Percentiles rank a stretch among this genome's conserved stretches.
Conservation (phyloP, 1,140 invertebrate species). For the Pogonomyrmex californicus region DNA sequence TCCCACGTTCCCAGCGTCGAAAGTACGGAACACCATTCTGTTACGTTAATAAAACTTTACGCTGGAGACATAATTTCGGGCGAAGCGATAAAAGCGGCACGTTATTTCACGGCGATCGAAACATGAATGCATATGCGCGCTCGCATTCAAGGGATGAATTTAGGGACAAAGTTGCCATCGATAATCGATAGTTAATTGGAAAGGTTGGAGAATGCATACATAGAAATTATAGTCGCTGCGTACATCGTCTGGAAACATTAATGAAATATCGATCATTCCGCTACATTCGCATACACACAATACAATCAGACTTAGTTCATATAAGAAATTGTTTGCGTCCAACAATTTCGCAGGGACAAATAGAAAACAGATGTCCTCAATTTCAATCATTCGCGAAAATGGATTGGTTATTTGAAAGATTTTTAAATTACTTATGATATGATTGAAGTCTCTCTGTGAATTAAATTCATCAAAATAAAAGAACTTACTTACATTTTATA, state of each 20-base stretch:
- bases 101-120: conserved; percentile 36
- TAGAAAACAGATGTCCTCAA: neutral
- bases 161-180: conserved; percentile 11
- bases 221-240: conserved; percentile 1
- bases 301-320: neutral
- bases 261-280: conserved; percentile 31
- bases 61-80: conserved; percentile 21
- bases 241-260: neutral
- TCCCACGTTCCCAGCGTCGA: conserved; percentile 2
- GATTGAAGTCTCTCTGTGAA: neutral
- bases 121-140: neutral
- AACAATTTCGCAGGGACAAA: neutral
- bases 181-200: conserved; percentile 31
- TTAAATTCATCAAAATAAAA: neutral
- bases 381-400: neutral
- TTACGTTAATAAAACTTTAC: conserved; percentile 55
- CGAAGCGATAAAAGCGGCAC: conserved; percentile 15
- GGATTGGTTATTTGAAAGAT: neutral
- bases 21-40: conserved; percentile 10
- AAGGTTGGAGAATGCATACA: neutral
- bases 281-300: neutral
- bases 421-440: neutral
- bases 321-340: neutral
- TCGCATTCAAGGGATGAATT: neutral
- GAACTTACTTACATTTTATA: neutral